Evolutionary conservation across 2,888 invertebrate species (phyloP).

Genomic region (Gisinianus flammeolus): DNA sequence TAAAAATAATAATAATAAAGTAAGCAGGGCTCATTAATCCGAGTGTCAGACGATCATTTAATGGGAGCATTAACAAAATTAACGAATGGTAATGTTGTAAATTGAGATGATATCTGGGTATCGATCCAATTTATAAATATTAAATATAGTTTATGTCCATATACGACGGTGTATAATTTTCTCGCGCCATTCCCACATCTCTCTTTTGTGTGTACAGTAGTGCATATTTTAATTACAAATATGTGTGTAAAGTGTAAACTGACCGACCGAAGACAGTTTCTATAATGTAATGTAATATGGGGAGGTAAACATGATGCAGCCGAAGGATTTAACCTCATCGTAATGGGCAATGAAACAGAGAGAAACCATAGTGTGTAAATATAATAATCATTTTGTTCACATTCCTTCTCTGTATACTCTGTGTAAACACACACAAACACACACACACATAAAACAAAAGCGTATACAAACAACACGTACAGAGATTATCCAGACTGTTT

Average conservation of each 20-base stretch:
- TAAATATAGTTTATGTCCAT: too few species aligned
- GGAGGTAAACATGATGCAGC: conserved; percentile 4
- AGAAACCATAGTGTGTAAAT: neutral
- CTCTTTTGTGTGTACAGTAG: too few species aligned
- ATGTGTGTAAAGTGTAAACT: neutral
- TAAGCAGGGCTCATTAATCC: neutral
- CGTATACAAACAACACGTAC: too few species aligned
- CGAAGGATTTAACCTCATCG: conserved; percentile 6
- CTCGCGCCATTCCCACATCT: too few species aligned
- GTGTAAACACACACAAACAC: too few species aligned
- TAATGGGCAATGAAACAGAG: neutral
- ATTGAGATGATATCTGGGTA: too few species aligned
- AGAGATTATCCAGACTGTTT: neutral
- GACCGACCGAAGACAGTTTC: neutral
- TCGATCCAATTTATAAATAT: too few species aligned
- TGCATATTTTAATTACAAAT: neutral
- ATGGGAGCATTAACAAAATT: neutral
- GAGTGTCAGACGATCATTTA: neutral
- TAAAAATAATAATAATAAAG: too few species aligned
- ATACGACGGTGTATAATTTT: too few species aligned
- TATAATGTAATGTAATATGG: neutral
- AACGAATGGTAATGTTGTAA: neutral
- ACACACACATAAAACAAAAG: too few species aligned
- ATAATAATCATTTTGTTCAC: too few species aligned
- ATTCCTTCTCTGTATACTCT: too few species aligned